Base-by-base conservation (phyloP, 2,888 invertebrate genomes). In the Conomelus anceps region DNA sequence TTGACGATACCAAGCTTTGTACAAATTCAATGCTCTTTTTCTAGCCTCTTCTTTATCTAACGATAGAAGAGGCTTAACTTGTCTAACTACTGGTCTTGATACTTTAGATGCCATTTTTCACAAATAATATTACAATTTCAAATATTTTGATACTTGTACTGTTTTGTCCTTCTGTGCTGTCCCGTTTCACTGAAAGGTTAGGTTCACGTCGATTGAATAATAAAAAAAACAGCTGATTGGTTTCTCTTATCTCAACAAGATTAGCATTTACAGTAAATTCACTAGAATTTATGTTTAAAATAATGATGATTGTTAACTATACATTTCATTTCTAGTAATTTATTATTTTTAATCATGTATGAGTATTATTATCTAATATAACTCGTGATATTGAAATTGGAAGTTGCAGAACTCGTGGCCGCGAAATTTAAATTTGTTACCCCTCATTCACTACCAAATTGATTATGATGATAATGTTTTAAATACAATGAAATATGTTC, bases 1-100 rank as follows among this genome's bases (percentile, higher is more conserved):
- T 94, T 98, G 98, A 91, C 98, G 96, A 93, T 97, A 98, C 98
- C 99, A 99, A 89, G 98, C 96, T 94, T 97, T 98, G 93, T 99
- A 99, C 89, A 99, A 94, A 93, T 96, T 97, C 11, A 98, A 93
- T 0, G 97, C 98, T 93, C 98, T 95, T 92, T 95, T 95, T 92
- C 95, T 96, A 0, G 98, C 98, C 93, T 99, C 98, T 3, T 93
- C 94, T 85, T 94, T 94, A 93, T 96, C 96, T 89, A 96, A 92
- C 0, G 99, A 99, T 91, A 99, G 94, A 92, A 99, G 95, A 29
- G 99, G 98, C 93, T 96, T 96, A 29, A 97, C 98, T 93, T 96
- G 96, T 85, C 90, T 90, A 23, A 91, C 92, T 87, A 94, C 93
- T 90, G 93, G 93, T 92, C 93, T 94, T 22, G 95, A 94, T 93